Percentiles rank a stretch among this genome's conserved stretches.
phyloP scores from a whole-genome alignment of 2,888 invertebrate genomes.

The Acheta domesticus region DNA sequence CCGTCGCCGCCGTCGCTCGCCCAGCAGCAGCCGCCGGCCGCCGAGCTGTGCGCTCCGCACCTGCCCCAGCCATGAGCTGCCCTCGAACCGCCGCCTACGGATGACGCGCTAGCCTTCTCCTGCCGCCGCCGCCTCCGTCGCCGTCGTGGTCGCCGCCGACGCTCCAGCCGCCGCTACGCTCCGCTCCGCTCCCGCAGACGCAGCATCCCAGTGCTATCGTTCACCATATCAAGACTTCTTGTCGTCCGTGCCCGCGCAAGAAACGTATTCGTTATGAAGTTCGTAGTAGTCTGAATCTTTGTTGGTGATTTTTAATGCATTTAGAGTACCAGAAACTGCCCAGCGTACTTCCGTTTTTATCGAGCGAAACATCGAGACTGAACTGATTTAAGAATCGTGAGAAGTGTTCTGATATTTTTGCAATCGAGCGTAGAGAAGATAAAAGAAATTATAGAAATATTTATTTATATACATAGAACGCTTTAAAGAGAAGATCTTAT shows the following conservation, averaged over 20 bases:
- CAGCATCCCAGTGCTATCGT: not conserved
- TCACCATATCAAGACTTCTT: not conserved
- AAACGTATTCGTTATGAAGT: not conserved
- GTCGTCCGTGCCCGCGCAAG: constrained; percentile 18
- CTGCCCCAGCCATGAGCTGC: constrained; percentile 1
- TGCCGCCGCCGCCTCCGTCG: too few relatives aligned
- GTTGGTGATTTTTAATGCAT: not conserved
- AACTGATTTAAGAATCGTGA: constrained; percentile 3
- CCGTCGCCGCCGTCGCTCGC: too few relatives aligned
- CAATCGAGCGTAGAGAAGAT: not conserved
- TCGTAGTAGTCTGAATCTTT: not conserved
- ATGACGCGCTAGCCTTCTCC: too few relatives aligned
- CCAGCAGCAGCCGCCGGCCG: not conserved
- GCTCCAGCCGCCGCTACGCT: not conserved
- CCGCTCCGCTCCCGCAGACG: not conserved
- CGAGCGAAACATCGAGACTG: constrained; percentile 11
- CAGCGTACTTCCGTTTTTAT: not conserved
- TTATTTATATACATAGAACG: not conserved
- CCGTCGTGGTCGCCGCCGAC: not conserved
- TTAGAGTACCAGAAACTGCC: not conserved
- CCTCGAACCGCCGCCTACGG: not conserved
- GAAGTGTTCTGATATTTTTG: constrained; percentile 9
- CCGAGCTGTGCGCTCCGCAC: not conserved
- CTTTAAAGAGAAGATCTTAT: not conserved
- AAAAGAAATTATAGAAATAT: not conserved